These are phyloP conservation scores for Enteromius paludinosus DNA, from an alignment of 2,797 vertebrate genomes.

Conservation along the genomic window DNA sequence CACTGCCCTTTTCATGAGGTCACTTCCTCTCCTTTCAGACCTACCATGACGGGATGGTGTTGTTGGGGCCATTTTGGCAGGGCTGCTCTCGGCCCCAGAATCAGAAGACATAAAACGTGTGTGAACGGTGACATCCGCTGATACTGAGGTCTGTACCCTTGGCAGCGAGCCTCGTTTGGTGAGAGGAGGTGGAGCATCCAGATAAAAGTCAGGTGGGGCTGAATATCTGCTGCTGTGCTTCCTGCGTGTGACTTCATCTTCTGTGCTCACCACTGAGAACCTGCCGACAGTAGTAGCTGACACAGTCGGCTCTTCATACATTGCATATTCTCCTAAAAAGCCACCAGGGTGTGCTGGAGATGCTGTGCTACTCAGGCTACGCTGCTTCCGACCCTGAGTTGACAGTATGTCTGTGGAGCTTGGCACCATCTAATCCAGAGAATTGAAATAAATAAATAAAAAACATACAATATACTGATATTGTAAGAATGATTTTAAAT, in stretches of 20 bases:
- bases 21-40: slow-evolving; percentile 82
- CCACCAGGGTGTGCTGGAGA: slow-evolving; percentile 73
- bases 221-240: slow-evolving; percentile 88
- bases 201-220: slow-evolving; percentile 91
- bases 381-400: slow-evolving; percentile 75
- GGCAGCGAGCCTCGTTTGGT: slow-evolving; percentile 80
- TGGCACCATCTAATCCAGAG: slow-evolving; percentile 70
- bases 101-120: slow-evolving; percentile 88
- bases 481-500: no score
- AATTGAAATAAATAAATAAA: neutral
- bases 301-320: slow-evolving; percentile 57
- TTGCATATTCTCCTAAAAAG: slow-evolving; percentile 57
- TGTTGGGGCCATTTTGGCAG: slow-evolving; percentile 71
- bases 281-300: slow-evolving; percentile 89
- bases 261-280: slow-evolving; percentile 90
- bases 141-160: slow-evolving; percentile 82
- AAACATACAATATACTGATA: neutral
- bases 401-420: slow-evolving; percentile 75
- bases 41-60: slow-evolving; percentile 73
- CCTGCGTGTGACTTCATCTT: slow-evolving; percentile 85
- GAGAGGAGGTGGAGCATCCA: slow-evolving; percentile 84
- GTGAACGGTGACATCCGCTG: slow-evolving; percentile 81
- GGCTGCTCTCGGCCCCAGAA: slow-evolving; percentile 84
- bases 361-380: slow-evolving; percentile 77
- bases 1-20: slow-evolving; percentile 91